Conservation (phyloP, 2,888 invertebrate species). For the Platynereis dumerilii region DNA sequence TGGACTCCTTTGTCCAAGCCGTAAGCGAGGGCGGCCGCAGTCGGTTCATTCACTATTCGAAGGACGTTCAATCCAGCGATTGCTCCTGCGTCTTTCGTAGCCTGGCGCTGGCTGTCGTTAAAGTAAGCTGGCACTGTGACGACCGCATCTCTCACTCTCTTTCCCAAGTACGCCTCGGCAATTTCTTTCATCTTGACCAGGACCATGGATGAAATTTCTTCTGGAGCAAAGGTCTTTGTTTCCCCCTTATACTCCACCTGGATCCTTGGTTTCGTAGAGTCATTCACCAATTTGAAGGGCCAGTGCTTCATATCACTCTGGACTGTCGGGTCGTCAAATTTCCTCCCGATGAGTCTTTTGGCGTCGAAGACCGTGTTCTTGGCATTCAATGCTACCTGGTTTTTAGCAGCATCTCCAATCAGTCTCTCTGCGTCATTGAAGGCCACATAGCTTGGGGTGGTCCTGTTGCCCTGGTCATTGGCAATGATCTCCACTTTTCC, state of each 20-base stretch:
- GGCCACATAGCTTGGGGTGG: no score
- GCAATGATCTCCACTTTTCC: no score
- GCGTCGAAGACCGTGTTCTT: slow-evolving; percentile 75
- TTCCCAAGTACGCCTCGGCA: slow-evolving; percentile 71
- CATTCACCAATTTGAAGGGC: slow-evolving; percentile 70
- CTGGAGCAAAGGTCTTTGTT: slow-evolving; percentile 84
- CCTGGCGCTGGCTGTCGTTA: slow-evolving; percentile 63
- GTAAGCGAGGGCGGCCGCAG: slow-evolving; percentile 68
- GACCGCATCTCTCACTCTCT: slow-evolving; percentile 47
- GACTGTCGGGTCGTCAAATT: slow-evolving; percentile 78
- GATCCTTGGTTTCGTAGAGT: slow-evolving; percentile 44
- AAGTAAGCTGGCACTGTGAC: slow-evolving; percentile 64
- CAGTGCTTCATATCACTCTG: slow-evolving; percentile 82
- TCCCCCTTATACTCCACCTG: slow-evolving; percentile 78
- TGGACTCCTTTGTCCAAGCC: slow-evolving; percentile 66
- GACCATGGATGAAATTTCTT: slow-evolving; percentile 91
- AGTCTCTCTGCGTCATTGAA: slow-evolving; percentile 69
- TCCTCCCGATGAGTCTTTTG: no score
- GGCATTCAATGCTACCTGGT: slow-evolving; percentile 73
- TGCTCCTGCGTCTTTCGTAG: slow-evolving; percentile 86
- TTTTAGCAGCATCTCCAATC: slow-evolving; percentile 66
- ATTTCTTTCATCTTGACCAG: slow-evolving; percentile 89
- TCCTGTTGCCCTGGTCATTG: no score
- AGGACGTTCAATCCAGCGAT: slow-evolving; percentile 86
- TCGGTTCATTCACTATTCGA: slow-evolving; percentile 81